A percentile compares a stretch with the other conserved stretches of the same genome.
These are phyloP conservation scores for Melanotaenia trifasciata DNA, from an alignment of 2,797 vertebrate species.

Conservation along the genomic window DNA sequence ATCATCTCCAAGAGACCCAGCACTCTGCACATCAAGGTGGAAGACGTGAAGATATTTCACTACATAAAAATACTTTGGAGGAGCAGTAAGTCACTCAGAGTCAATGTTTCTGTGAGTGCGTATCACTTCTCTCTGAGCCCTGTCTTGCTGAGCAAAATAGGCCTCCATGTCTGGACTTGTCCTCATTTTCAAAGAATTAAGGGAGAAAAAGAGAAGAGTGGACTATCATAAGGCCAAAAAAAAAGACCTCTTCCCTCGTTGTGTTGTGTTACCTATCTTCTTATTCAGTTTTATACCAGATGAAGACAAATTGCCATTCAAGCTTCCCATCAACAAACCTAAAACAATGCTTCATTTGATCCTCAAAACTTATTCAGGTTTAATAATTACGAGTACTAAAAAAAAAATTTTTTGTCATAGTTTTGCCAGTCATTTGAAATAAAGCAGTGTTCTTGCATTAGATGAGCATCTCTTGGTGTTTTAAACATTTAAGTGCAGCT, in stretches of 20 bases:
- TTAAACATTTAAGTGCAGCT: conserved; percentile 40
- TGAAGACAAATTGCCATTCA: not conserved
- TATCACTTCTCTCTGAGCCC: conserved; percentile 28
- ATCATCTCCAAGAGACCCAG: conserved; percentile 52
- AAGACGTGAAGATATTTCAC: conserved; percentile 48
- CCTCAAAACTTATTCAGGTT: not conserved
- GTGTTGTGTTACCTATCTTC: not conserved
- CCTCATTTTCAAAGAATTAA: conserved; percentile 20
- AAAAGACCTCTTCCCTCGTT: not conserved
- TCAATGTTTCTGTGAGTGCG: conserved; percentile 26
- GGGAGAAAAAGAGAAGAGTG: not conserved
- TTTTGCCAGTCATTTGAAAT: not conserved
- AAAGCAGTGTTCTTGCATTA: conserved; percentile 15
- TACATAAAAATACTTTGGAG: conserved; percentile 47
- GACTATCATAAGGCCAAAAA: not conserved
- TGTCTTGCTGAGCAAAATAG: conserved; percentile 1
- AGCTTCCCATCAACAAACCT: not conserved
- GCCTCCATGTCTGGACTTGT: conserved; percentile 1
- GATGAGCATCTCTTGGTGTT: conserved; percentile 12
- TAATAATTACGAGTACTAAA: no score
- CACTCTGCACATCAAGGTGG: conserved; percentile 57
- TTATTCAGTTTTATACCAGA: not conserved
- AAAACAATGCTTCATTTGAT: not conserved
- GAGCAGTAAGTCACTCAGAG: conserved; percentile 47
- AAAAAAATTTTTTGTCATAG: not conserved